Conservation (phyloP, 2,888 invertebrate genomes). For the Loripinus fragilis region DNA sequence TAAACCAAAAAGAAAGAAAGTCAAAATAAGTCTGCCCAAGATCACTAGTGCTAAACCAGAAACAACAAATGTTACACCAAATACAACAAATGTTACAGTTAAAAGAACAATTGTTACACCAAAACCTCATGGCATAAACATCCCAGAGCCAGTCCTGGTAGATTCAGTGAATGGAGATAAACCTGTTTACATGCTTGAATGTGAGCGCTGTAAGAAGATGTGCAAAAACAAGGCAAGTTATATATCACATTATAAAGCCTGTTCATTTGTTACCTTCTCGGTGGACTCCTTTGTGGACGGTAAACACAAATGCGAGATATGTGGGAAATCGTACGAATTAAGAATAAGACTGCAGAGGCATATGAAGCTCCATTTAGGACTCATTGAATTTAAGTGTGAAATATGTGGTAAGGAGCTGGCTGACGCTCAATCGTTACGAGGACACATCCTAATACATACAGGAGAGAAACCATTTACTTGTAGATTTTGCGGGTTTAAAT, state of each 20-base stretch:
- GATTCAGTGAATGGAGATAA: not conserved
- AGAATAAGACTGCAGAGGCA: conserved; percentile 31
- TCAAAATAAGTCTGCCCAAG: too few species aligned
- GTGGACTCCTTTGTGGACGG: not conserved
- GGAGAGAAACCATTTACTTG: conserved; percentile 47
- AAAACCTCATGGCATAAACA: conserved; percentile 24
- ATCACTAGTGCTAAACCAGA: too few species aligned
- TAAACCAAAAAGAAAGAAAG: too few species aligned
- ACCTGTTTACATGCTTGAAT: not conserved
- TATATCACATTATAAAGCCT: conserved; percentile 9
- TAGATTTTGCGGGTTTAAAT: conserved; percentile 34
- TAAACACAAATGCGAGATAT: conserved; percentile 11
- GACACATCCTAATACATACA: conserved; percentile 17
- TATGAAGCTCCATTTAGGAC: conserved; percentile 10
- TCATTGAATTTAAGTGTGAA: not conserved
- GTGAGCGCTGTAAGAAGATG: not conserved
- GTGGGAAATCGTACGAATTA: conserved; percentile 29
- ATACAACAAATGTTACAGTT: too few species aligned
- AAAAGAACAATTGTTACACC: too few species aligned
- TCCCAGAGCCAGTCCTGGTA: not conserved
- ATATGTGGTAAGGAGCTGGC: conserved; percentile 16
- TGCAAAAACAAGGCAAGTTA: conserved; percentile 10
- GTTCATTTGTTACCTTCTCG: not conserved
- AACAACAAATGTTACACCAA: too few species aligned
- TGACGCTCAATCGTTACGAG: conserved; percentile 4